Evolutionary conservation across 1,140 invertebrate species (phyloP), one percentile per base, ranked within the genome.

Genomic region (Eciton burchellii): DNA sequence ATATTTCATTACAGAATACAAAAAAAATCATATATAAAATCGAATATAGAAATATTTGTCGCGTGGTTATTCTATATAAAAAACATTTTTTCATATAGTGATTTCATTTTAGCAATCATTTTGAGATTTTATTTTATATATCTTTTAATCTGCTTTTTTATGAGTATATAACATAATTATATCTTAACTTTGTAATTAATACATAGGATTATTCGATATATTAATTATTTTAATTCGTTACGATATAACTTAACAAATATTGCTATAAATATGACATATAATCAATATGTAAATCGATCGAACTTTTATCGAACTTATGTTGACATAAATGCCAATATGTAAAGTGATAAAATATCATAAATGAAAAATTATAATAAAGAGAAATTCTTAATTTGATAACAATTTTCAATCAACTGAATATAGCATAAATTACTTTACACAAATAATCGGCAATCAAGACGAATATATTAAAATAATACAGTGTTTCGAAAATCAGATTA

Each of bases 341-440:
- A 62, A 19, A 54, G 2, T 35, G 35, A 35, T 35, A 35, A 35
- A 35, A 6, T 35, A 35, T 35, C 2, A 35, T 35, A 35, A 35
- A 6, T 35, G 35, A 35, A 35, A 19, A 19, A 26, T 76, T 62
- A 43, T 74, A 74, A 74, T 47, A 62, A 74, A 74, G 43, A 54
- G 52, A 19, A 3, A 35, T 72, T 72, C 12, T 57, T 52, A 72
- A 72, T 24, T 62, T 57, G 43, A n/a, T 47, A 74, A 74, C 72
- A 74, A 62, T 62, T 12, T 26, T 63, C n/a, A 76, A 76, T 76
- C 72, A 60, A 76, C 41, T 6, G 14, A 26, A 29, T 74, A 62
- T 56, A 57, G 41, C 59, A 76, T 57, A 63, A 76, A 76, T 76
- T 76, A 76, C 43, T 63, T 76, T 63, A 63, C 47, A 76, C 72